A percentile compares a stretch with the other conserved stretches of the same genome.
Evolutionary conservation across 1,140 invertebrate species (phyloP).

Genomic region (Atta colombica): DNA sequence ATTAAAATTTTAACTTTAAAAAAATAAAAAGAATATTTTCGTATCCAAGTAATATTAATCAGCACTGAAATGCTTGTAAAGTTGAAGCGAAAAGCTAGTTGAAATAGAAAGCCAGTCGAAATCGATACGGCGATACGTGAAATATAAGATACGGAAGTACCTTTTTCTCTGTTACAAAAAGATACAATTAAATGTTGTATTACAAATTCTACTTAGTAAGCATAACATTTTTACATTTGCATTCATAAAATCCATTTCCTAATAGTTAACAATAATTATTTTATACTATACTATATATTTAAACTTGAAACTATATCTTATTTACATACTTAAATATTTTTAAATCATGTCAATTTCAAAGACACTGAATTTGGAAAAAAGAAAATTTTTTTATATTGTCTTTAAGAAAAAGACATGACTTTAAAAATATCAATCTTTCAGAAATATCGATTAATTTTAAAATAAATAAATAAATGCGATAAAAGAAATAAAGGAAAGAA

Average conservation of each 20-base stretch:
- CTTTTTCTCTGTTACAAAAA: neutral
- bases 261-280: no score
- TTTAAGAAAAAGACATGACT: neutral
- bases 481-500: neutral
- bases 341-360: neutral
- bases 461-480: neutral
- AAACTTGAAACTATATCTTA: neutral
- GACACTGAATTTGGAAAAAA: neutral
- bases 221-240: neutral
- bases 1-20: conserved; percentile 25
- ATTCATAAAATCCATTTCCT: neutral
- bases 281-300: no score
- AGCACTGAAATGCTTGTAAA: neutral
- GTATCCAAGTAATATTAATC: neutral
- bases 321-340: neutral
- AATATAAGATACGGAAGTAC: neutral
- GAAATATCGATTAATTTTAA: conserved; percentile 25
- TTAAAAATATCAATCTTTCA: neutral
- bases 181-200: neutral
- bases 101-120: neutral
- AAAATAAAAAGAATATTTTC: neutral
- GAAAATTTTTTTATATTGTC: neutral
- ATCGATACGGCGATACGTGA: conserved; percentile 14
- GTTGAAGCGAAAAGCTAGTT: neutral
- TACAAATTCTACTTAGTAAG: neutral